Base-by-base conservation (phyloP, 2,797 vertebrate genomes). In the Lacerta agilis region DNA sequence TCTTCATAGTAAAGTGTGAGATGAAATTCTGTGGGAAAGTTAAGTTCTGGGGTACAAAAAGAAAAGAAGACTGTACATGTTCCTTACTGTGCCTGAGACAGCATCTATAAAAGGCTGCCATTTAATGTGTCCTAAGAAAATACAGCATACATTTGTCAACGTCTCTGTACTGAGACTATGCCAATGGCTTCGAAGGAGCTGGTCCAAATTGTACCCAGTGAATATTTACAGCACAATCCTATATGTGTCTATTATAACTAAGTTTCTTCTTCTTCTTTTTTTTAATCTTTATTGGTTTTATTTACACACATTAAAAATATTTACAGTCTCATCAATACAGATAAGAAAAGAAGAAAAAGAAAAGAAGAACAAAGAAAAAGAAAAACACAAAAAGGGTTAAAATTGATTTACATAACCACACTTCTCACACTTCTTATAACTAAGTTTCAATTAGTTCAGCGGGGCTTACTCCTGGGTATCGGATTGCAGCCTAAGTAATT, bases 21-120 rank as follows among this genome's bases (percentile, higher is more conserved):
- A 82, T 33, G 5, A 91, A 91, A 94, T 94, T 91, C 89, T 85
- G 77, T 92, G 90, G 80, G 86, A 94, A 96, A 94, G 75, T 89
- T 92, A 64, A 67, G 49, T 79, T 94, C 90, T 92, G 82, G 89
- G 94, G 92, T 78, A n/a, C 75, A 13, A 15, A 82, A 85, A 38
- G n/a, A 90, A 87, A 80, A 25, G 20, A 82, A 76, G 64, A 91
- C 73, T 67, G 38, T 73, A 88, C 71, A 79, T 58, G 45, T 90
- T 90, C 23, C 83, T 89, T 91, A 83, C 66, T 91, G 78, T 15
- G 38, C 38, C 0, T 43, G 49, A 92, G 41, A 33, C 76, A 90
- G 25, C n/a, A 58, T 33, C 15, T 55, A 89, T 89, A 83, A 83
- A 55, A 91, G 69, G 18, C 13, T 81, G 20, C 88, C 76, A 9